phyloP scores from a whole-genome alignment of 2,113 vertebrate species.

The Tyrannus savana region DNA sequence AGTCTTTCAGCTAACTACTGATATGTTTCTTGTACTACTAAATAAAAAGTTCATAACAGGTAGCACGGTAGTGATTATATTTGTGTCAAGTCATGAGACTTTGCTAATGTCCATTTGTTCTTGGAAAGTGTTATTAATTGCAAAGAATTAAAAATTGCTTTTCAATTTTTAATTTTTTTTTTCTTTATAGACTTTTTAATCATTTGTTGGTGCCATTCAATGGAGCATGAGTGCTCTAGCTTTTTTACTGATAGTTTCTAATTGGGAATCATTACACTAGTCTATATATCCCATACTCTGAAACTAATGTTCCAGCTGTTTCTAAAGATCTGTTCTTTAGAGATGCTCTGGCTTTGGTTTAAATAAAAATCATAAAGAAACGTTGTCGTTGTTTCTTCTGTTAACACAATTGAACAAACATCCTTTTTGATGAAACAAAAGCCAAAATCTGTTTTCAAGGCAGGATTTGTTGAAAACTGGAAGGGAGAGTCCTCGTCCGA shows the following conservation, averaged over 20 bases:
- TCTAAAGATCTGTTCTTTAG: not conserved
- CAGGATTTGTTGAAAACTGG: not conserved
- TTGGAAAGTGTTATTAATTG: not conserved
- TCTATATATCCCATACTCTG: not conserved
- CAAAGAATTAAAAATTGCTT: not conserved
- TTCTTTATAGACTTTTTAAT: not conserved
- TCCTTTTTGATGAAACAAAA: not conserved
- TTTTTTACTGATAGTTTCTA: not conserved
- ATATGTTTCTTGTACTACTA: not conserved
- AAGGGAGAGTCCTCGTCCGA: not conserved
- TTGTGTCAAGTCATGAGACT: not conserved
- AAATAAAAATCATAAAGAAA: not conserved
- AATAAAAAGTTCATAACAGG: not conserved
- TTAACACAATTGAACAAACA: not conserved
- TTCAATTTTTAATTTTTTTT: not conserved
- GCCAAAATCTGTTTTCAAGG: not conserved
- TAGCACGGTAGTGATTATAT: not conserved
- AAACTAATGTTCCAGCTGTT: not conserved
- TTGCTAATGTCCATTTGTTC: not conserved
- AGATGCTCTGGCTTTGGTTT: not conserved
- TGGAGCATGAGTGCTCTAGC: not conserved
- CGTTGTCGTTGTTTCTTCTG: not conserved
- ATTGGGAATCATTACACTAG: not conserved
- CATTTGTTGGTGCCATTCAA: not conserved
- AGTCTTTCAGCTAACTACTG: not conserved